A percentile compares a stretch with the other conserved stretches of the same genome.
Conservation (phyloP, 2,113 vertebrate species). For the Stegostoma tigrinum region DNA sequence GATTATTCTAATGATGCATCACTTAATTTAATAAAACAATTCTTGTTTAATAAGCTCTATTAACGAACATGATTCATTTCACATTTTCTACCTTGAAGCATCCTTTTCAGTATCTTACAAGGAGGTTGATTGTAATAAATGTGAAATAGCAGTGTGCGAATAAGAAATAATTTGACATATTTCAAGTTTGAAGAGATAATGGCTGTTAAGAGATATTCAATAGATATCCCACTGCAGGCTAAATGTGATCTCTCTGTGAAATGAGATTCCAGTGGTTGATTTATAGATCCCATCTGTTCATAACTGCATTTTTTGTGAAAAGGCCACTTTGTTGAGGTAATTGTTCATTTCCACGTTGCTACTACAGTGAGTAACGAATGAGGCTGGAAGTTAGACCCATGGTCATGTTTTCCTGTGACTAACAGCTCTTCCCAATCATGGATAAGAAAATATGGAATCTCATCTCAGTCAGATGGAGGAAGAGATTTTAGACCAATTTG, state of each 20-base stretch:
- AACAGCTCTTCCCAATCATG: not conserved
- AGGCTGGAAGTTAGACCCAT: not conserved
- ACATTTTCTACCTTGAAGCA: not conserved
- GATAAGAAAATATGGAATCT: not conserved
- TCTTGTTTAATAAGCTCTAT: not conserved
- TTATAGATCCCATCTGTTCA: not conserved
- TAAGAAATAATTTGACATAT: not conserved
- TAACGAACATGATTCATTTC: not conserved
- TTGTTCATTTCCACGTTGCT: not conserved
- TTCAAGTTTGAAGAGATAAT: not conserved
- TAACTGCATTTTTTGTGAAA: not conserved
- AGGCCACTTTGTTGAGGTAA: not conserved
- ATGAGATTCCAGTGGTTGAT: not conserved
- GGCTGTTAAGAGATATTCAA: not conserved
- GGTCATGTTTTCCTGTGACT: not conserved
- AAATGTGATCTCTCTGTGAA: not conserved
- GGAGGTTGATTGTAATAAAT: not conserved
- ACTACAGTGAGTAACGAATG: not conserved
- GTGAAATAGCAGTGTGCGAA: slow-evolving; percentile 3
- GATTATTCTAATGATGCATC: not conserved
- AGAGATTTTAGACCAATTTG: not conserved
- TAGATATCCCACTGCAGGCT: not conserved
- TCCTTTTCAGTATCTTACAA: not conserved
- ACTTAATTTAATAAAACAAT: slow-evolving; percentile 6
- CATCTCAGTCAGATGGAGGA: not conserved